Evolutionary conservation across 2,888 invertebrate species (phyloP).

Genomic region (Mactromeris polynyma): DNA sequence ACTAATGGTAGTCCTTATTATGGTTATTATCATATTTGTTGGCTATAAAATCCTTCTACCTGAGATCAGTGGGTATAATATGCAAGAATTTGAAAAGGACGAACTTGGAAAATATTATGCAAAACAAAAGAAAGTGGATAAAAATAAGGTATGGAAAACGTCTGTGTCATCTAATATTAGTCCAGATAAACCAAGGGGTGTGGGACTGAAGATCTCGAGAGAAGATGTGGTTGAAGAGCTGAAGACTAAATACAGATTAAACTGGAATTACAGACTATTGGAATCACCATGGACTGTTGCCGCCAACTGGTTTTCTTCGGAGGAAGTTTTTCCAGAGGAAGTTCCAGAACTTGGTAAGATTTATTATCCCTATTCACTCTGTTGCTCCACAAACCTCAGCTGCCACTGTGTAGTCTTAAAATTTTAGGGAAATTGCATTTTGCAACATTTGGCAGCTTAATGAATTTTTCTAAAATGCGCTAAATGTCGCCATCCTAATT

Average conservation of each 20-base stretch:
- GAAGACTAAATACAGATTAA: slow-evolving; percentile 70
- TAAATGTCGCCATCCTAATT: no score
- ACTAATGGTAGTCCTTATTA: slow-evolving; percentile 28
- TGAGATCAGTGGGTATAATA: slow-evolving; percentile 60
- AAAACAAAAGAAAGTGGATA: background rate
- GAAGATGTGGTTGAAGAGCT: slow-evolving; percentile 66
- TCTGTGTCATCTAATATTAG: background rate
- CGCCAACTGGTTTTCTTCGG: slow-evolving; percentile 82
- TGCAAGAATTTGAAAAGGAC: slow-evolving; percentile 37
- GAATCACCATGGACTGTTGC: slow-evolving; percentile 84
- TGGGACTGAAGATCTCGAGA: slow-evolving; percentile 23
- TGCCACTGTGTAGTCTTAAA: no score
- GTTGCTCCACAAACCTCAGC: no score
- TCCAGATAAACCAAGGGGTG: background rate
- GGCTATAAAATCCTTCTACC: slow-evolving; percentile 77
- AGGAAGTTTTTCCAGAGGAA: slow-evolving; percentile 82
- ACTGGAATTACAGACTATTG: slow-evolving; percentile 62
- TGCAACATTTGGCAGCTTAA: no score
- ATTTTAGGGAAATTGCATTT: no score
- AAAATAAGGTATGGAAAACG: background rate
- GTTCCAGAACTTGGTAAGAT: slow-evolving; percentile 80
- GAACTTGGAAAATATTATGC: slow-evolving; percentile 30
- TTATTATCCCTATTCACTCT: background rate
- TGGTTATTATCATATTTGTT: slow-evolving; percentile 63
- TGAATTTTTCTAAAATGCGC: no score